Conservation (phyloP, 2,113 vertebrate species). For the Stictonetta naevosa region DNA sequence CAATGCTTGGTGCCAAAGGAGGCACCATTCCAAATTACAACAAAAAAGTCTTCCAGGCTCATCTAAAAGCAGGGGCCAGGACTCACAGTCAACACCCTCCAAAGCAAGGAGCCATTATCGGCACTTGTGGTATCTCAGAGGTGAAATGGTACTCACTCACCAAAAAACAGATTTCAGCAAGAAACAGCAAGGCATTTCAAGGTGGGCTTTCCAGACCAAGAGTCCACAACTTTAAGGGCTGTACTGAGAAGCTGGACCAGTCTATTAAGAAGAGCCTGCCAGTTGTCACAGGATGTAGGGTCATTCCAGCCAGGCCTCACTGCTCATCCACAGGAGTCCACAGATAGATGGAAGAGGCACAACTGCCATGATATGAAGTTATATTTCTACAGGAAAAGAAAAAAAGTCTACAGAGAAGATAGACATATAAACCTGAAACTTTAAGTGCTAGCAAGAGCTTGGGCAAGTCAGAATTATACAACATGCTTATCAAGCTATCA, state of each 20-base stretch:
- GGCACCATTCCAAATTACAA: conserved; percentile 18
- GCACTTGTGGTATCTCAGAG: not conserved
- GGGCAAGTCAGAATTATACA: not conserved
- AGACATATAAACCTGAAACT: not conserved
- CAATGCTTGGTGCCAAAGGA: conserved; percentile 26
- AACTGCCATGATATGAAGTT: not conserved
- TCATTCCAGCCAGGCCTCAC: not conserved
- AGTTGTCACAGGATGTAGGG: not conserved
- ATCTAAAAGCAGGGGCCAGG: not conserved
- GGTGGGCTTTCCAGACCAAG: not conserved
- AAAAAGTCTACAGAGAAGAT: not conserved
- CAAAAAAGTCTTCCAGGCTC: not conserved
- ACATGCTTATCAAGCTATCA: not conserved
- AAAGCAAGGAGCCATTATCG: not conserved
- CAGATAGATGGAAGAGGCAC: not conserved
- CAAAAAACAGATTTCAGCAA: not conserved
- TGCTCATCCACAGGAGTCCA: not conserved
- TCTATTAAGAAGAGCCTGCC: not conserved
- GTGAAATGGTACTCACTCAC: not conserved
- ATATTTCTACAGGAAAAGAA: not conserved
- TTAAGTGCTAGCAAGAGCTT: not conserved
- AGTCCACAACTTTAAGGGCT: not conserved
- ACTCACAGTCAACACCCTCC: not conserved
- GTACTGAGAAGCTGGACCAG: not conserved
- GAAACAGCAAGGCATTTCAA: not conserved